Conservation (phyloP, 2,888 invertebrate genomes). For the Crematogaster levior region DNA sequence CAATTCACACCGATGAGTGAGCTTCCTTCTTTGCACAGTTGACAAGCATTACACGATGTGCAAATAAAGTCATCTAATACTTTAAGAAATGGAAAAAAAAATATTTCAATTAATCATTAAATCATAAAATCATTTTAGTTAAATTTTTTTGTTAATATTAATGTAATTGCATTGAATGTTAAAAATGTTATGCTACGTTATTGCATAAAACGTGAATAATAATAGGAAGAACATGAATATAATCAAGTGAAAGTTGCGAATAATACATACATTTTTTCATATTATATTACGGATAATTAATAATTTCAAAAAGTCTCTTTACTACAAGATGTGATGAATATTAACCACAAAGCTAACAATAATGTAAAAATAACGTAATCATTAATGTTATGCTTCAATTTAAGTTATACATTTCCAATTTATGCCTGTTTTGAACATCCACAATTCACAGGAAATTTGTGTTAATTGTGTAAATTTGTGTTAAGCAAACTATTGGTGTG, state of each 20-base stretch:
- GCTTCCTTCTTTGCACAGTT: background rate
- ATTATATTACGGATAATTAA: background rate
- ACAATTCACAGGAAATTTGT: background rate
- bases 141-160: background rate
- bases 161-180: background rate
- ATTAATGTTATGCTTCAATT: background rate
- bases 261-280: background rate
- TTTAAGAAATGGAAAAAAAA: background rate
- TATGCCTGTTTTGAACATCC: background rate
- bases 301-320: background rate
- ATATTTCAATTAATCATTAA: background rate
- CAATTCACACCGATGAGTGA: conserved; percentile 31
- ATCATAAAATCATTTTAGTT: background rate
- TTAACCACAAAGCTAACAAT: background rate
- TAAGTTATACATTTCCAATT: background rate
- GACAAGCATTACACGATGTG: conserved; percentile 16
- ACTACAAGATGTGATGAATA: background rate
- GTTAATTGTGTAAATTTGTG: conserved; percentile 20
- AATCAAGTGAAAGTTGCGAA: background rate
- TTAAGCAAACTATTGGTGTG: conserved; percentile 16
- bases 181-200: background rate
- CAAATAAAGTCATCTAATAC: background rate
- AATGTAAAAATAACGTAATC: background rate
- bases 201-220: background rate
- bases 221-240: background rate